Base-by-base conservation (phyloP, 2,797 vertebrate species). In the Aldrovandia affinis region DNA sequence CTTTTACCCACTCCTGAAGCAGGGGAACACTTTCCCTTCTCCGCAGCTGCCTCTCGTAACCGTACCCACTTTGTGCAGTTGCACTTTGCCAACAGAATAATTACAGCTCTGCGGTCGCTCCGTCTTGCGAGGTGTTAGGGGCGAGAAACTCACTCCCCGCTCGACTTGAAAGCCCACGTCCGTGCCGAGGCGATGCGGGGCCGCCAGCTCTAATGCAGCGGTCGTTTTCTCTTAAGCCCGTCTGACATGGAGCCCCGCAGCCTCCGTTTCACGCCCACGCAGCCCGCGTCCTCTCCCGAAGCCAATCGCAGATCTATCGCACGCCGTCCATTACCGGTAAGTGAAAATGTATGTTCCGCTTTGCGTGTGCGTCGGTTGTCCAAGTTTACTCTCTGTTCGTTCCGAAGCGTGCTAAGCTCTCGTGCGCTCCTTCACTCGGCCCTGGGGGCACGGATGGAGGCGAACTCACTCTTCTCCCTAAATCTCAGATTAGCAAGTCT, bases 321-420 rank as follows among this genome's bases (percentile, higher is more conserved):
- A 77, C 30, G 44, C 77, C 47, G 44, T 55, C 83, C 83, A 80
- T 83, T 80, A 79, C 59, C 36, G 44, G 30, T 83, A 83, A 83
- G 83, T 83, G 77, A 78, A 83, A 79, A 83, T 30, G 36, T 44
- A 79, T 83, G 83, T 83, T 78, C 10, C 47, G 25, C 83, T 59
- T 3, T 78, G 14, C 55, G 20, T 47, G n/a, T 50, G 20, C 30
- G n/a, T n/a, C 57, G 2, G 54, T 25, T 61, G 57, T 42, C 81
- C 42, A 15, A 20, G 59, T 63, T 68, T 59, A 30, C 39, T 65
- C 18, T 81, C 81, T 44, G 5, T 28, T 28, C 44, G n/a, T 52
- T 44, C 15, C 22, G 22, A 22, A 42, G 73, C 39, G 30, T 55
- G 30, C 77, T 36, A 33, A 44, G 83, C 54, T 18, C 25, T 6